These are phyloP conservation scores for Drosophila gaucha DNA, from an alignment of 2,888 invertebrate genomes.

Conservation along the genomic window DNA sequence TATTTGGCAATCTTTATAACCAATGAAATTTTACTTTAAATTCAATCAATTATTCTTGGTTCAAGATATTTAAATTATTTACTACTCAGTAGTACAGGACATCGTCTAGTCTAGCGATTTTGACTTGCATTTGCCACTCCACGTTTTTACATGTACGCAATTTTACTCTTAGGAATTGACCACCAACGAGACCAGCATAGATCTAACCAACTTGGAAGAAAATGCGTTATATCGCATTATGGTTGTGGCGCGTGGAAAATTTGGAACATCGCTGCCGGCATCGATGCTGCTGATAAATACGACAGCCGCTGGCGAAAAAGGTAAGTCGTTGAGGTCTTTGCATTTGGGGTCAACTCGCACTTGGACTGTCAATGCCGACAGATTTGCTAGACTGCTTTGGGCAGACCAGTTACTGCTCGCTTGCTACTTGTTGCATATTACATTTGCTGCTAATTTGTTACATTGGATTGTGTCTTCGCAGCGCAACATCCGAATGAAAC, in stretches of 20 bases:
- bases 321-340: slow-evolving; percentile 54
- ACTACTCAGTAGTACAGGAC: background rate
- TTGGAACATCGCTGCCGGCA: slow-evolving; percentile 92
- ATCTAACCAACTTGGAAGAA: slow-evolving; percentile 88
- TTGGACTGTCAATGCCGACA: slow-evolving; percentile 31
- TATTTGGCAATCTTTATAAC: no score
- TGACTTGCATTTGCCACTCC: background rate
- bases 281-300: slow-evolving; percentile 91
- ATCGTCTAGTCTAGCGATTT: background rate
- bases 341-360: slow-evolving; percentile 34
- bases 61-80: no score
- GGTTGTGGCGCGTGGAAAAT: slow-evolving; percentile 91
- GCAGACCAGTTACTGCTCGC: background rate
- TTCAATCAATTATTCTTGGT: no score
- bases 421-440: background rate
- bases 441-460: background rate
- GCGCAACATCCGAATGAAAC: slow-evolving; percentile 43
- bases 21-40: no score
- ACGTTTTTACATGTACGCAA: slow-evolving; percentile 38
- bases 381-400: slow-evolving; percentile 8
- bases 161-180: slow-evolving; percentile 87
- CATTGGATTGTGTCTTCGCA: slow-evolving; percentile 7
- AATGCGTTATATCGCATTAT: slow-evolving; percentile 91
- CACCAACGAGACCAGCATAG: slow-evolving; percentile 88
- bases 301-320: slow-evolving; percentile 70